A percentile compares a stretch with the other conserved stretches of the same genome.
Evolutionary conservation across 2,888 invertebrate species (phyloP).

Genomic region (Drosophila anomalata): DNA sequence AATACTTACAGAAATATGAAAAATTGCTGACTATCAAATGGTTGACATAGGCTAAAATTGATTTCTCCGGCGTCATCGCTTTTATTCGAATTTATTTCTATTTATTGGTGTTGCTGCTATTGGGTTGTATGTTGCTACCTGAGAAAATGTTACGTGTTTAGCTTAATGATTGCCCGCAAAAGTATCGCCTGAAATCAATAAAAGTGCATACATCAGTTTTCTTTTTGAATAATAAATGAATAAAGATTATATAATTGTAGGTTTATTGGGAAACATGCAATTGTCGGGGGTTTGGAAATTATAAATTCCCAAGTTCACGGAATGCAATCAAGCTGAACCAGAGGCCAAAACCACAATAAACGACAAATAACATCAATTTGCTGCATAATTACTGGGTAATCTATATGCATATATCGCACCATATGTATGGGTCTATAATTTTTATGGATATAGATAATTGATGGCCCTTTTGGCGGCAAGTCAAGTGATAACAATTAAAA

Average conservation of each 20-base stretch:
- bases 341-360: constrained; percentile 47
- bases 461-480: constrained; percentile 9
- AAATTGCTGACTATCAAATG: constrained; percentile 83
- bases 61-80: constrained; percentile 82
- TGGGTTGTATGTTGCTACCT: constrained; percentile 44
- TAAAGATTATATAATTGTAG: constrained; percentile 14
- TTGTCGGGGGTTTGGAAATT: neutral
- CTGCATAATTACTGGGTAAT: constrained; percentile 45
- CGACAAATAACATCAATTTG: constrained; percentile 35
- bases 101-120: constrained; percentile 29
- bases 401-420: constrained; percentile 10
- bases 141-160: constrained; percentile 71
- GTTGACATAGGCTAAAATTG: constrained; percentile 82
- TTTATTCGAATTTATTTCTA: constrained; percentile 12
- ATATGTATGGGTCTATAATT: constrained; percentile 10
- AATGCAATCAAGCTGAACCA: constrained; percentile 27
- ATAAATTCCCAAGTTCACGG: neutral
- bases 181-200: constrained; percentile 64
- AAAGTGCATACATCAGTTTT: constrained; percentile 45
- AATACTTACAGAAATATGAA: constrained; percentile 83
- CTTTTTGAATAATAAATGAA: constrained; percentile 4
- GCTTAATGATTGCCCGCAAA: constrained; percentile 71
- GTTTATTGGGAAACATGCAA: constrained; percentile 21
- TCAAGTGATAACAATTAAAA: constrained; percentile 45
- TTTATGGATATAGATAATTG: constrained; percentile 34